Conservation (phyloP, 2,113 vertebrate genomes). For the Vombatus ursinus region DNA sequence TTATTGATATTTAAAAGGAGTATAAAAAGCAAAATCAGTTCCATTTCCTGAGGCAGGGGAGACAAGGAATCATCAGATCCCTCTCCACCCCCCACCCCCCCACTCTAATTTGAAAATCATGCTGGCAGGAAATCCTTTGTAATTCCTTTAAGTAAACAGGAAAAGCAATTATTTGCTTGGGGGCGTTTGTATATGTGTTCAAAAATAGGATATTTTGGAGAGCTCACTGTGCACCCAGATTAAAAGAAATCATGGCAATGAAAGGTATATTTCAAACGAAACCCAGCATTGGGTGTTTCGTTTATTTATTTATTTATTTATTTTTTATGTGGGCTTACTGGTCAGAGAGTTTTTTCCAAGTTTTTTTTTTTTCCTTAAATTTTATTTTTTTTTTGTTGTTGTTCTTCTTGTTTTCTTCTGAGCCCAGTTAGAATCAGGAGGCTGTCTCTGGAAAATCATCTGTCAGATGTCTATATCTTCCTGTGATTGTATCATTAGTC, state of each 20-base stretch:
- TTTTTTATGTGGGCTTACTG: neutral
- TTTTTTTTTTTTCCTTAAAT: neutral
- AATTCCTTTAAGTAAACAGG: slow-evolving; percentile 81
- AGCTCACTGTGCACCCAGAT: slow-evolving; percentile 36
- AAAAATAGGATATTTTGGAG: slow-evolving; percentile 60
- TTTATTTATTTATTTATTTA: slow-evolving; percentile 27
- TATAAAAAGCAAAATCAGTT: slow-evolving; percentile 75
- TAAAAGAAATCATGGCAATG: slow-evolving; percentile 48
- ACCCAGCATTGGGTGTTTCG: neutral
- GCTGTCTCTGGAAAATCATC: slow-evolving; percentile 44
- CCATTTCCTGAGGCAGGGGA: slow-evolving; percentile 79
- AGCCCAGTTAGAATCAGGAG: slow-evolving; percentile 38
- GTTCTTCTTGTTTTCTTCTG: slow-evolving; percentile 43
- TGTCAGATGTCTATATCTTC: slow-evolving; percentile 62
- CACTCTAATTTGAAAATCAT: slow-evolving; percentile 81
- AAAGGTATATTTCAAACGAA: slow-evolving; percentile 62
- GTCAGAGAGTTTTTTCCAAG: neutral
- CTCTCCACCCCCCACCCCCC: slow-evolving; percentile 58
- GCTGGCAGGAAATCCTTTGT: slow-evolving; percentile 79
- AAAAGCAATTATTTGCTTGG: slow-evolving; percentile 81
- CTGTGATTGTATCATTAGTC: slow-evolving; percentile 38
- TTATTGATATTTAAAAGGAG: slow-evolving; percentile 77
- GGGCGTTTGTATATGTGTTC: slow-evolving; percentile 60
- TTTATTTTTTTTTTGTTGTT: slow-evolving; percentile 35
- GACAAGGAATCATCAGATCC: slow-evolving; percentile 77